Conservation (phyloP, 2,797 vertebrate species). For the Hoplostethus mediterraneus region DNA sequence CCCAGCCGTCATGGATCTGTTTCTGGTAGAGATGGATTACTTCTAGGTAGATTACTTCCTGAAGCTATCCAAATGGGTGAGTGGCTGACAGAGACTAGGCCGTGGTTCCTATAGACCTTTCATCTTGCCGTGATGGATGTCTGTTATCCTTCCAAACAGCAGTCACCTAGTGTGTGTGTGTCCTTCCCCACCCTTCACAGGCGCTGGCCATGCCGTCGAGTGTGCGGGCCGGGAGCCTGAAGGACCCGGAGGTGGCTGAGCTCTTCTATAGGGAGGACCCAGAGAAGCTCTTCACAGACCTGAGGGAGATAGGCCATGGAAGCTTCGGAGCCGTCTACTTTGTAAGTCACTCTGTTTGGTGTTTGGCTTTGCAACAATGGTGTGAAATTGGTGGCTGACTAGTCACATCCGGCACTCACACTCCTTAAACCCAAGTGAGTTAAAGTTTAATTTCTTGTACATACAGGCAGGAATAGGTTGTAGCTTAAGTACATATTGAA, state of each 20-base stretch:
- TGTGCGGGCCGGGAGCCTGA: constrained; percentile 95
- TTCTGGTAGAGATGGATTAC: constrained; percentile 18
- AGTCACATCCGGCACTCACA: too few relatives aligned
- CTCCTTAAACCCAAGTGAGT: too few relatives aligned
- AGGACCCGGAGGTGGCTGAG: constrained; percentile 96
- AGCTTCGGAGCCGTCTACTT: constrained; percentile 97
- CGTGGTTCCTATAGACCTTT: neutral
- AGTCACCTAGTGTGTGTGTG: constrained; percentile 44
- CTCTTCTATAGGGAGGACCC: constrained; percentile 96
- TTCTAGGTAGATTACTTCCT: neutral
- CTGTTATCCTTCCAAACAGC: constrained; percentile 35
- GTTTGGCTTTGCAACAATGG: neutral
- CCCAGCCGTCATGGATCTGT: neutral
- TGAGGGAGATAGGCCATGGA: constrained; percentile 95
- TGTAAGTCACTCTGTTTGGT: constrained; percentile 79
- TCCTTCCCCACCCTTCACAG: constrained; percentile 55
- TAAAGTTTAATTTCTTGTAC: too few relatives aligned
- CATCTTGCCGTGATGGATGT: constrained; percentile 19
- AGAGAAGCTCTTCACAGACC: constrained; percentile 94
- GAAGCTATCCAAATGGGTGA: neutral
- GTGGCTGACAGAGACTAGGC: constrained; percentile 27
- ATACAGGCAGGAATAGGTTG: too few relatives aligned
- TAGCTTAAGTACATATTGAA: too few relatives aligned
- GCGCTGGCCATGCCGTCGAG: constrained; percentile 94
- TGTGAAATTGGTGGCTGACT: neutral